Base-by-base conservation (phyloP, 2,888 invertebrate genomes). In the Platycnemis pennipes region DNA sequence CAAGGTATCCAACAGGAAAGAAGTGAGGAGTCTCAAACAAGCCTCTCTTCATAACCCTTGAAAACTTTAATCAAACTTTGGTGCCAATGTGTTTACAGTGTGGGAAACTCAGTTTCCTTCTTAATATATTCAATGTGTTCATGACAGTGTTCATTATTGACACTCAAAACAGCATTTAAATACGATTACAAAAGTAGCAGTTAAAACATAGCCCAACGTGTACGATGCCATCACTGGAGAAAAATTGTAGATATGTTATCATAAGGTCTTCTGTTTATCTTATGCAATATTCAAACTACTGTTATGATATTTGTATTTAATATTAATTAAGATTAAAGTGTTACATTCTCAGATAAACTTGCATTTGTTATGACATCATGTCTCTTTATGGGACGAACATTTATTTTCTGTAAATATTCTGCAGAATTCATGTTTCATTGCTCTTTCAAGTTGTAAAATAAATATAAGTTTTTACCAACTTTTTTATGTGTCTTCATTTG, bases 91-190 rank as follows among this genome's bases (percentile, higher is more conserved):
- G 37, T 26, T 77, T 13, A 31, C 77, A 37, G 11, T 77, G 22
- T 77, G 77, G 37, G 37, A n/a, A 13, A 37, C 3, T 49, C 22
- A 2, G 2, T 77, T 77, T 11, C n/a, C 77, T 13, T 77, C 37
- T 77, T 5, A 13, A 37, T 11, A 37, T 13, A n/a, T 37, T 3
- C 37, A n/a, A 77, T 77, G 77, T 77, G 77, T 77, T 77, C 77
- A 77, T 77, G 77, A 77, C 11, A 37, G 77, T 77, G 77, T 77
- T 77, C 77, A 37, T 63, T 26, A 26, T 63, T 63, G 26, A 77
- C 77, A 77, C 77, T 77, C 37, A 77, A 49, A 77, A 11, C 77
- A 77, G 77, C 77, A 77, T 77, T 77, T 77, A 77, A 77, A 37
- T 31, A 37, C 37, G 37, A 13, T 77, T 11, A 37, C 37, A 77